phyloP scores from a whole-genome alignment of 2,888 invertebrate species.

The Bhutanitis thaidina region DNA sequence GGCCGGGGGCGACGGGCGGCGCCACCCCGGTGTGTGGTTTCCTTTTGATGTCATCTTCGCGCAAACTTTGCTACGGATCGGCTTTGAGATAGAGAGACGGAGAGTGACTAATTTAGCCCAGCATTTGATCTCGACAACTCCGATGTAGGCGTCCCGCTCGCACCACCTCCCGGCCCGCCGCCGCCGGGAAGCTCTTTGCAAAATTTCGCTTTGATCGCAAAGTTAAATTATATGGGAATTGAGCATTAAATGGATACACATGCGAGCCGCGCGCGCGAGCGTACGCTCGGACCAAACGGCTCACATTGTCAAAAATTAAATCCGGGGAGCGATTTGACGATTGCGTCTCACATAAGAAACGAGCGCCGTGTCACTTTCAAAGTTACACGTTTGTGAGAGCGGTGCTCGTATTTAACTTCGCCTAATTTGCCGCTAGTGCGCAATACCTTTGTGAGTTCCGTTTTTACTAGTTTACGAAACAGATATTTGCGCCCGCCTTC shows the following conservation, averaged over 20 bases:
- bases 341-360: constrained; percentile 76
- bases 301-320: constrained; percentile 51
- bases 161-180: constrained; percentile 59
- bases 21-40: constrained; percentile 79
- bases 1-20: constrained; percentile 54
- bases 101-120: constrained; percentile 81
- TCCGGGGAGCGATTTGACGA: constrained; percentile 61
- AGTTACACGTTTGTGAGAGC: constrained; percentile 70
- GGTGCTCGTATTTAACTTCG: constrained; percentile 77
- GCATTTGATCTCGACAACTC: constrained; percentile 78
- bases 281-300: constrained; percentile 40
- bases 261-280: constrained; percentile 48
- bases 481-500: constrained; percentile 79
- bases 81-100: constrained; percentile 81
- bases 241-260: constrained; percentile 79
- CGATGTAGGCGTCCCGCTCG: constrained; percentile 67
- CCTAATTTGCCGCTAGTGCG: constrained; percentile 78
- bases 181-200: constrained; percentile 77
- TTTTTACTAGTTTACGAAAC: constrained; percentile 80
- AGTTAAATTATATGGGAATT: constrained; percentile 81
- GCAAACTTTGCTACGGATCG: constrained; percentile 81
- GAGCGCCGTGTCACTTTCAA: constrained; percentile 69
- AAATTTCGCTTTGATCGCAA: constrained; percentile 80
- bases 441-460: constrained; percentile 77
- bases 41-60: constrained; percentile 81